Evolutionary conservation across 2,888 invertebrate genomes (phyloP).

Genomic region (Cactoblastis cactorum): DNA sequence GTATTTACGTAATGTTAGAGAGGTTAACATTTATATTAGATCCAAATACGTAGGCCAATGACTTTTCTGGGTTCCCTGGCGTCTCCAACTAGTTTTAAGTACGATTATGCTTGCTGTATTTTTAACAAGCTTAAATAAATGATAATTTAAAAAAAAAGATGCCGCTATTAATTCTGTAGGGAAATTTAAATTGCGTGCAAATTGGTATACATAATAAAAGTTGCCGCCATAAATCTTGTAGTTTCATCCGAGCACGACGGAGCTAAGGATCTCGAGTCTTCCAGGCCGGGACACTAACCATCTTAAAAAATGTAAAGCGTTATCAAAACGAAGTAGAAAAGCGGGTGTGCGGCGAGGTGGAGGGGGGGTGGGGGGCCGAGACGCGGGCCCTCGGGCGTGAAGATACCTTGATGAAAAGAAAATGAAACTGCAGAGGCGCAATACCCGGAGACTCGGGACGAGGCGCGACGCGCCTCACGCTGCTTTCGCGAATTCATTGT

Average conservation of each 20-base stretch:
- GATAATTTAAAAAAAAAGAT: neutral
- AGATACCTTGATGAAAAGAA: slow-evolving; percentile 67
- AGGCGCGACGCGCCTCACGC: neutral
- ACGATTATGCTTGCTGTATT: no score
- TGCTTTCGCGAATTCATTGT: neutral
- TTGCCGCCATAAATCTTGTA: neutral
- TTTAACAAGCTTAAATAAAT: neutral
- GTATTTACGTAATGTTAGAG: no score
- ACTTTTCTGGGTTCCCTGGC: no score
- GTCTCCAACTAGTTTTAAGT: no score
- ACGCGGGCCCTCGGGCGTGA: slow-evolving; percentile 51
- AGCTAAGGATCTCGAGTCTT: slow-evolving; percentile 25
- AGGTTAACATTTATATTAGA: no score
- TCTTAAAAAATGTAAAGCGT: slow-evolving; percentile 43
- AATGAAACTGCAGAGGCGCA: slow-evolving; percentile 45
- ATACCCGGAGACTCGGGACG: neutral
- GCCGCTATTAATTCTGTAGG: neutral
- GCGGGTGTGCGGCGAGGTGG: slow-evolving; percentile 11
- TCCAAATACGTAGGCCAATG: no score
- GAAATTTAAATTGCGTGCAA: neutral
- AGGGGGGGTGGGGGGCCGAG: slow-evolving; percentile 26
- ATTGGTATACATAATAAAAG: neutral
- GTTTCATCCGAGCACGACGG: slow-evolving; percentile 1
- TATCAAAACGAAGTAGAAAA: slow-evolving; percentile 42
- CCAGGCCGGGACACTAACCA: slow-evolving; percentile 28